These are phyloP conservation scores for Drosophila leontia DNA, from an alignment of 1,140 invertebrate species.

Conservation along the genomic window DNA sequence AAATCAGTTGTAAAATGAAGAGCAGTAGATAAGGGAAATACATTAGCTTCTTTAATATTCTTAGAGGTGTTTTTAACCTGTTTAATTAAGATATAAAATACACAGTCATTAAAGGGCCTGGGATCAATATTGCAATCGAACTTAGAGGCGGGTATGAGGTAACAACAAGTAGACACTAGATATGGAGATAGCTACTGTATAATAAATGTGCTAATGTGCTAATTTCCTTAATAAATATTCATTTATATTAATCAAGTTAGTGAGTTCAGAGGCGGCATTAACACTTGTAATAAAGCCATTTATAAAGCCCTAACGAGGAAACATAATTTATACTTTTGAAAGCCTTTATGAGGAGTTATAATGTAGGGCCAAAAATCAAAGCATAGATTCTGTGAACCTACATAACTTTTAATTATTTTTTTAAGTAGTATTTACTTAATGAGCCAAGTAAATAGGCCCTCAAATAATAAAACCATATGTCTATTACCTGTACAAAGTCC, in stretches of 20 bases:
- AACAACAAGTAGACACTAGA: not conserved
- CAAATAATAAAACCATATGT: not conserved
- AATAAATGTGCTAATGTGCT: slow-evolving; percentile 1
- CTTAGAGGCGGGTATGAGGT: not conserved
- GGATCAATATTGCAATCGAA: not conserved
- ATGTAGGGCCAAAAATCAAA: not conserved
- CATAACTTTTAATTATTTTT: too few species aligned
- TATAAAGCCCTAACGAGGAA: not conserved
- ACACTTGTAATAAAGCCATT: not conserved
- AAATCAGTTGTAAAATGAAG: too few species aligned
- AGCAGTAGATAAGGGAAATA: too few species aligned
- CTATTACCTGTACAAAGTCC: not conserved
- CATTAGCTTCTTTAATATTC: not conserved
- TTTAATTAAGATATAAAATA: not conserved
- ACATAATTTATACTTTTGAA: not conserved
- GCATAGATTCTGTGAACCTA: not conserved
- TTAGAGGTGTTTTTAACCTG: too few species aligned
- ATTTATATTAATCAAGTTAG: not conserved
- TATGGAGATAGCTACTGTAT: not conserved
- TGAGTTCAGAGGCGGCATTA: not conserved
- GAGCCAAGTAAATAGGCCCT: not conserved
- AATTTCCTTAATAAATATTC: slow-evolving; percentile 8
- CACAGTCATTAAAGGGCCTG: not conserved
- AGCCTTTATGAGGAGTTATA: not conserved
- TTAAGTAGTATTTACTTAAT: not conserved